Evolutionary conservation across 2,888 invertebrate genomes (phyloP), one percentile per base, ranked within the genome.

Genomic region (Aleiodes leptofemur): DNA sequence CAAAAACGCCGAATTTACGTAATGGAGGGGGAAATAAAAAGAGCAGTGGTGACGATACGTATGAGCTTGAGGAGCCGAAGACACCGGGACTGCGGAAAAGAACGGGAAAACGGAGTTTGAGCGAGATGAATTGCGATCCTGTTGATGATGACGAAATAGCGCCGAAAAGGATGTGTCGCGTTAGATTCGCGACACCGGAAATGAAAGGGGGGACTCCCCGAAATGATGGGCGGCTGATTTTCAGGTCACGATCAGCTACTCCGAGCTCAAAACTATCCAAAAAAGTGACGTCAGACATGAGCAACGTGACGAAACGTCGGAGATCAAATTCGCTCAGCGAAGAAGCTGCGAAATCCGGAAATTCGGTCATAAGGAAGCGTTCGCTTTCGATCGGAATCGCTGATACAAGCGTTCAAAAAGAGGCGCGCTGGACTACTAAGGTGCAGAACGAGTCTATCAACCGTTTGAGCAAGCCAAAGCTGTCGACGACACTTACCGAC

Each of bases 391-490:
- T 77, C 7, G 70, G 23, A 23, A 23, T 23, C 2, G 23, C 23
- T 23, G 23, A 23, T 23, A 23, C 23, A 23, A 85, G 78, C 11
- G 90, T 90, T 79, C 9, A 83, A 83, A 0, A 16, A 16, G 16
- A 9, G 14, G 53, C 6, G 11, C 31, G 23, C 13, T 79, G 78
- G 5, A 74, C 69, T 4, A 70, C 50, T 16, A 85, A 85, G 16
- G 88, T 76, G 2, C 83, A 87, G 81, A 86, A 86, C 82, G 84
- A 84, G 14, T 89, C 90, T 1, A 88, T 87, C 0, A 87, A 88
- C 76, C 83, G 90, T 6, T 87, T 90, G 55, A 88, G 90, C 14
- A 85, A 90, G 0, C 89, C 90, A 1, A 86, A 91, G 80, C 88
- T 90, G 6, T 77, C 81, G 7, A 43, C 78, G 6, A 86, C 90